Conservation (phyloP, 2,113 vertebrate genomes). For the Lampris incognitus region DNA sequence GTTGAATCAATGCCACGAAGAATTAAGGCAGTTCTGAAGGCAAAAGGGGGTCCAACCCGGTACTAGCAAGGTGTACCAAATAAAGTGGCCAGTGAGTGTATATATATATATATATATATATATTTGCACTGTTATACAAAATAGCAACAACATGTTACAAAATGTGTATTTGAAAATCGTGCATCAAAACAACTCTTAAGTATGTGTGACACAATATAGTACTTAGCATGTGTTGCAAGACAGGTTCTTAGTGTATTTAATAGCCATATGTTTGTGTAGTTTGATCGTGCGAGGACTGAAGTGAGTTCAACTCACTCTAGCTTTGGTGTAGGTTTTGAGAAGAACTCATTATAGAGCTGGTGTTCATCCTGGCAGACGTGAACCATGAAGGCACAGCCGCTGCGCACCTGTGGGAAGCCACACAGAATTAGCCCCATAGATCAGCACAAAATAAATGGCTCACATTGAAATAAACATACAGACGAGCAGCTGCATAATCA, state of each 20-base stretch:
- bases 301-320: slow-evolving; percentile 89
- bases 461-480: no score
- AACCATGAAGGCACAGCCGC: slow-evolving; percentile 98
- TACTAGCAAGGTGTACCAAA: no score
- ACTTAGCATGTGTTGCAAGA: not conserved
- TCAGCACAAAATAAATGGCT: not conserved
- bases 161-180: not conserved
- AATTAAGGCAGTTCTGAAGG: no score
- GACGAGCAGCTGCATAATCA: no score
- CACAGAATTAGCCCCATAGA: slow-evolving; percentile 24
- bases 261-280: no score
- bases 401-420: slow-evolving; percentile 87
- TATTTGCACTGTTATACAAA: not conserved
- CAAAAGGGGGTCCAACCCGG: no score
- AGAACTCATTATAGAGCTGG: slow-evolving; percentile 96
- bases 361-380: slow-evolving; percentile 99
- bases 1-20: no score
- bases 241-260: slow-evolving; percentile 3
- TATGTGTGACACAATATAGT: not conserved
- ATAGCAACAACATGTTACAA: not conserved
- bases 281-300: not conserved
- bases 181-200: slow-evolving; percentile 1
- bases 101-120: no score
- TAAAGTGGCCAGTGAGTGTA: no score
- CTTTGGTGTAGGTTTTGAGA: slow-evolving; percentile 91